phyloP scores from a whole-genome alignment of 2,888 invertebrate genomes.

The Drosophila conformis region DNA sequence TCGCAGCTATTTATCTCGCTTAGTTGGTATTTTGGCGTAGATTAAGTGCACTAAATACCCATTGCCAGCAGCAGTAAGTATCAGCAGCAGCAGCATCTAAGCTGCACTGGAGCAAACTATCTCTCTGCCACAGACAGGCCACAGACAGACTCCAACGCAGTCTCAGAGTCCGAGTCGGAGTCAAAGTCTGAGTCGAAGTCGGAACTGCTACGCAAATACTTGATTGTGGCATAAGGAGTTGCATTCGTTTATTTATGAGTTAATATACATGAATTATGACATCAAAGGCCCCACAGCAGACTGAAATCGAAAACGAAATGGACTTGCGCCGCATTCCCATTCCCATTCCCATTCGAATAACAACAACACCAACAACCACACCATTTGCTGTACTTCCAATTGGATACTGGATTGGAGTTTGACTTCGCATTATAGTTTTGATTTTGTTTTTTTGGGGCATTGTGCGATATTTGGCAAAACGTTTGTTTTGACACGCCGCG shows the following conservation, averaged over 20 bases:
- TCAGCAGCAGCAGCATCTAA: constrained; percentile 16
- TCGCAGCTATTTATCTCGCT: constrained; percentile 84
- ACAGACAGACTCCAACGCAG: constrained; percentile 41
- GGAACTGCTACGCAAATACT: constrained; percentile 52
- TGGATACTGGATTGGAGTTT: constrained; percentile 16
- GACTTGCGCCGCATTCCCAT: constrained; percentile 64
- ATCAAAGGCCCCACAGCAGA: constrained; percentile 77
- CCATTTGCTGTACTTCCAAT: constrained; percentile 32
- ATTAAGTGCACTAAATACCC: constrained; percentile 83
- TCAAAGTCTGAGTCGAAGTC: constrained; percentile 13
- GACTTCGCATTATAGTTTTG: constrained; percentile 16
- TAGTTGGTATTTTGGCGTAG: constrained; percentile 82
- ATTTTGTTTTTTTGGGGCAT: constrained; percentile 10
- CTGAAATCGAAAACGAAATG: constrained; percentile 76
- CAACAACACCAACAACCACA: constrained; percentile 18
- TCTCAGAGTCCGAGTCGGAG: constrained; percentile 1
- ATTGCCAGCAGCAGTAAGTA: constrained; percentile 55
- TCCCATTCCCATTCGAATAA: constrained; percentile 7
- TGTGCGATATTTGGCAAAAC: constrained; percentile 63
- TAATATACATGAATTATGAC: constrained; percentile 84
- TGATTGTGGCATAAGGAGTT: constrained; percentile 66
- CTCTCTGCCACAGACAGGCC: constrained; percentile 46
- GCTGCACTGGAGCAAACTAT: constrained; percentile 43
- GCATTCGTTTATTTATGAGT: constrained; percentile 84
- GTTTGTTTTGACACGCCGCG: constrained; percentile 79